Percentiles rank a stretch among this genome's conserved stretches.
phyloP scores from a whole-genome alignment of 2,888 invertebrate genomes.

The Sylvicola cinctus region DNA sequence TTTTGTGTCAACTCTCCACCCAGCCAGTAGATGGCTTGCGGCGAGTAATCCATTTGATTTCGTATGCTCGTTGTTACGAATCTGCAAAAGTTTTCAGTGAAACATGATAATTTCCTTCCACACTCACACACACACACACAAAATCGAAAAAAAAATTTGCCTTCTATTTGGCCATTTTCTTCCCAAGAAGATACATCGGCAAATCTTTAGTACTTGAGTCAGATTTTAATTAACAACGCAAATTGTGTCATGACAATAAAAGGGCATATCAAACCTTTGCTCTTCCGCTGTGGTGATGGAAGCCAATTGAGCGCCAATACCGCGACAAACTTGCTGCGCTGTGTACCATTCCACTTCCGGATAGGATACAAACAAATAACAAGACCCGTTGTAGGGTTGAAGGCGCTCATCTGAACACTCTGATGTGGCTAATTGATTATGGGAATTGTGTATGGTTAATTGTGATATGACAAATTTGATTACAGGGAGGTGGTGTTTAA shows the following conservation, averaged over 20 bases:
- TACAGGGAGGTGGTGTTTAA: too few species aligned
- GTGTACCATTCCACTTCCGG: constrained; percentile 56
- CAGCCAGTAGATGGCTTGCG: constrained; percentile 53
- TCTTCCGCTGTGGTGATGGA: constrained; percentile 47
- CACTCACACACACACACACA: background rate
- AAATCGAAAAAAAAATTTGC: background rate
- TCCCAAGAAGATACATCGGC: too few species aligned
- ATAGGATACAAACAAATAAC: constrained; percentile 56
- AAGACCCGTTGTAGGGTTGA: constrained; percentile 45
- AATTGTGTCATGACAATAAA: too few species aligned
- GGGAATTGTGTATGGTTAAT: constrained; percentile 8
- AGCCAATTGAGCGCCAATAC: constrained; percentile 47
- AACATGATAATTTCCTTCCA: background rate
- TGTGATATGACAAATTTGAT: background rate
- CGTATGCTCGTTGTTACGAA: constrained; percentile 48
- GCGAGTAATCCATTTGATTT: constrained; percentile 47
- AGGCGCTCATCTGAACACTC: constrained; percentile 52
- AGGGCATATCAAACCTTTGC: constrained; percentile 25
- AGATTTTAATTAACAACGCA: too few species aligned
- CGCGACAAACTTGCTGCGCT: constrained; percentile 46
- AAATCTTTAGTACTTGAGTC: too few species aligned
- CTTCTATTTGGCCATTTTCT: too few species aligned
- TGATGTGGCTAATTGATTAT: constrained; percentile 32
- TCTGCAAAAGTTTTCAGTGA: constrained; percentile 8
- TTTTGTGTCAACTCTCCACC: constrained; percentile 32